phyloP scores from a whole-genome alignment of 2,888 invertebrate genomes.

The Anodontia alba region DNA sequence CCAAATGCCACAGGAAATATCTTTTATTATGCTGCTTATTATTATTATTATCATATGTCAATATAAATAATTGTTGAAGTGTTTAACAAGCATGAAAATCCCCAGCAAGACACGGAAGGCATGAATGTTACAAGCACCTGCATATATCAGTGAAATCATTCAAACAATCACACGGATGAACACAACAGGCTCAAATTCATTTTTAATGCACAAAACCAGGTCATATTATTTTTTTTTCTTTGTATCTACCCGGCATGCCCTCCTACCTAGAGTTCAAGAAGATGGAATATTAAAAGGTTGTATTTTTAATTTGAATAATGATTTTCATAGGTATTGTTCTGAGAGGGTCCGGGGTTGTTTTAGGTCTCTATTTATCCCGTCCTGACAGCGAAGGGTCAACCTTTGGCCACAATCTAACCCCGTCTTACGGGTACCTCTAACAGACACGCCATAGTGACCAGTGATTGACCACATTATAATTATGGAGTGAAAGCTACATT shows the following conservation, averaged over 20 bases:
- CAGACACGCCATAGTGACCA: slow-evolving; percentile 61
- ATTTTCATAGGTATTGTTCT: slow-evolving; percentile 60
- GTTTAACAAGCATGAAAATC: not conserved
- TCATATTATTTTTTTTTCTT: slow-evolving; percentile 4
- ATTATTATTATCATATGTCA: slow-evolving; percentile 18
- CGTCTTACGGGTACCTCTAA: slow-evolving; percentile 52
- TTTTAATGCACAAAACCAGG: slow-evolving; percentile 17
- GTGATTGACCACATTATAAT: slow-evolving; percentile 62
- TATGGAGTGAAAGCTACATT: slow-evolving; percentile 59
- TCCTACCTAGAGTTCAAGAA: slow-evolving; percentile 52
- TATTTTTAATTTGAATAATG: slow-evolving; percentile 67
- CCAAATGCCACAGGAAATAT: too few relatives aligned
- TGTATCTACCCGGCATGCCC: slow-evolving; percentile 6
- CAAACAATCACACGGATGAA: not conserved
- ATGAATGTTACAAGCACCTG: not conserved
- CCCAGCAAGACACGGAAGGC: not conserved
- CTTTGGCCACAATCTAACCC: slow-evolving; percentile 65
- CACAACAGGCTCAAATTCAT: slow-evolving; percentile 5
- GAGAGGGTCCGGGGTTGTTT: slow-evolving; percentile 48
- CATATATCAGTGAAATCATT: not conserved
- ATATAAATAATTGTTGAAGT: slow-evolving; percentile 16
- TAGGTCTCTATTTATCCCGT: slow-evolving; percentile 25
- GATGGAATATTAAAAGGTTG: slow-evolving; percentile 62
- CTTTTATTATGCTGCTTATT: not conserved
- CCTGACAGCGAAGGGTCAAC: slow-evolving; percentile 63